Base-by-base conservation (phyloP, 1,140 invertebrate species). In the Lutraria rhynchaena region DNA sequence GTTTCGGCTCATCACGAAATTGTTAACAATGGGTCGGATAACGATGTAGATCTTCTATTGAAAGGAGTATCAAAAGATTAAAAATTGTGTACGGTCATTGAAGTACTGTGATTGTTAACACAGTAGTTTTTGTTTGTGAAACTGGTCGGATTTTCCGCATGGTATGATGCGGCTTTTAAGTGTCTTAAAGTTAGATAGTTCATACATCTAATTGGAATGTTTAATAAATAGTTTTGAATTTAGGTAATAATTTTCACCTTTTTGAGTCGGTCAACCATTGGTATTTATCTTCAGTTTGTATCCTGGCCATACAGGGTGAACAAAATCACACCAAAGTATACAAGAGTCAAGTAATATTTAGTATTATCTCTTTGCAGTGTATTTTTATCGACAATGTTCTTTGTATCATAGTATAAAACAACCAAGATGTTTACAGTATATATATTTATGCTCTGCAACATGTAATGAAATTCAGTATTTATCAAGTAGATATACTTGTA, bases 111-210 rank as follows among this genome's bases (percentile, higher is more conserved):
- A 51, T 58, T 58, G 55, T 46, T 46, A 27, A 22, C 41, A 27
- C 57, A 58, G 24, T 37, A 31, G 31, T 58, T 44, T n/a, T 58
- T 74, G 53, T 57, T 74, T 60, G 71, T 31, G 31, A 74, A 74
- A 60, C 51, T 60, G 55, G 71, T 24, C 22, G 22, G 51, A 33
- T 74, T 74, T 58, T 44, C 3, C 71, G 71, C 31, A 13, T 74
- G 71, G 44, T 60, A 27, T 57, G 37, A 11, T n/a, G 19, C 60
- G 51, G 55, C 41, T 35, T 46, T 41, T 74, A 58, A 58, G 55
- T 74, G 53, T 31, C 57, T 74, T 46, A 60, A 74, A 74, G 71
- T 74, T 74, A 74, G 51, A 60, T 55, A 74, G 71, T 55, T 74
- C 71, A 60, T 51, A 37, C 4, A 33, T 61, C 24, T 74, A 74